These are phyloP conservation scores for Polypterus bichir DNA, from an alignment of 2,113 vertebrate genomes.

Conservation along the genomic window DNA sequence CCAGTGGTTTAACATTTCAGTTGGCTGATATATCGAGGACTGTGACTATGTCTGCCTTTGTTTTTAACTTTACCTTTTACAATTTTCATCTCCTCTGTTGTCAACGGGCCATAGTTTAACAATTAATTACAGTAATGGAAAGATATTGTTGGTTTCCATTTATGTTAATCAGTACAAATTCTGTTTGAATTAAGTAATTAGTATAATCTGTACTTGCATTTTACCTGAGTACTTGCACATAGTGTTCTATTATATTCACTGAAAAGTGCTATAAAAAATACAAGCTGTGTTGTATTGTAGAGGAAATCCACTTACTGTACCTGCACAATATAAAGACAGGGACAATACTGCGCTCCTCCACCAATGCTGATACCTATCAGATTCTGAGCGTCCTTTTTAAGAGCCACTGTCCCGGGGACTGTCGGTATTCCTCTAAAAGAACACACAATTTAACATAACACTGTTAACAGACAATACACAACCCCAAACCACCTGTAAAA, in stretches of 20 bases:
- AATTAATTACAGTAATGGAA: too few relatives aligned
- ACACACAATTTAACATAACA: not conserved
- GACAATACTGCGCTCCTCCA: conserved; percentile 91
- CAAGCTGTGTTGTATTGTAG: too few relatives aligned
- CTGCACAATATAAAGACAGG: conserved; percentile 98
- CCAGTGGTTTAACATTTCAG: not conserved
- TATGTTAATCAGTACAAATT: too few relatives aligned
- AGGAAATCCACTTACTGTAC: conserved; percentile 31
- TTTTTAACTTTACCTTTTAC: too few relatives aligned
- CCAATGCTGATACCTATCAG: conserved; percentile 96
- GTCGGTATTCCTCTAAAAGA: conserved; percentile 82
- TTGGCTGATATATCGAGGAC: too few relatives aligned
- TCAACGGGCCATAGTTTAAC: too few relatives aligned
- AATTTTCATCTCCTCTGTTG: too few relatives aligned
- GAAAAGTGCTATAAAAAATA: too few relatives aligned
- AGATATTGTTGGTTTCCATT: too few relatives aligned
- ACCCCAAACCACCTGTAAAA: not conserved
- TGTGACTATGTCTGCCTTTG: too few relatives aligned
- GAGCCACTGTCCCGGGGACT: conserved; percentile 79
- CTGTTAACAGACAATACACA: not conserved
- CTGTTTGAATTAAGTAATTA: too few relatives aligned
- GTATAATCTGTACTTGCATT: too few relatives aligned
- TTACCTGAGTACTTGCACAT: not conserved
- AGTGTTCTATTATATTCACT: not conserved
- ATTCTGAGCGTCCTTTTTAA: conserved; percentile 89